Base-by-base conservation (phyloP, 1,140 invertebrate genomes). In the Eurosta solidaginis region DNA sequence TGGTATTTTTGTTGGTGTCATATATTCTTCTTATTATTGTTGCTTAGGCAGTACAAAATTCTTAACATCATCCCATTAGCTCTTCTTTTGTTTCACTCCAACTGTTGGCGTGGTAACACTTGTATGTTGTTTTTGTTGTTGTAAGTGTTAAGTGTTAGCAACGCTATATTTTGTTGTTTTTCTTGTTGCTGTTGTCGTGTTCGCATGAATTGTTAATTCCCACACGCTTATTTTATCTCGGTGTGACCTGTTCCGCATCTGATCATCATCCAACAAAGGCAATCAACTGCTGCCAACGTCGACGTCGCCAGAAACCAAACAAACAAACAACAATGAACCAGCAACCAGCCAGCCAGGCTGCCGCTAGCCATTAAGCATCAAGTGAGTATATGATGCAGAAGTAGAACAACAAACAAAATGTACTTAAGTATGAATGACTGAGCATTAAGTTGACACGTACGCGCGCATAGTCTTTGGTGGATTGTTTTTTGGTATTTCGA, bases 371-470 rank as follows among this genome's bases (percentile, higher is more conserved):
- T 68, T 68, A 68, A 68, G 59, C 59, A 68, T 68, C 59, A 68
- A 6, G 17, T 29, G 59, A 68, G 33, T 68, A 17, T 68, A 33
- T n/a, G 29, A n/a, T 40, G 59, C 59, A 40, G 59, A n/a, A n/a
- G n/a, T n/a, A n/a, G n/a, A 68, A 68, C 17, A 68, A 68, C 33
- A 63, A 22, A 59, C n/a, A n/a, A n/a, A n/a, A n/a, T n/a, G n/a
- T n/a, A n/a, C n/a, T n/a, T n/a, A n/a, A 68, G 59, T 68, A 68
- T 68, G 59, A 68, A 68, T 68, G 59, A 42, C n/a, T 68, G 59
- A 68, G 33, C 40, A 40, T 68, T 42, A 33, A 17, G 27, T n/a
- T 12, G 54, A 59, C 54, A 63, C 25, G 9, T 63, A n/a, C n/a
- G n/a, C 9, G 17, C 54, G 29, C 40, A 17, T 68, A 29, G 59